Base-by-base conservation (phyloP, 2,888 invertebrate species). In the Timema cristinae region DNA sequence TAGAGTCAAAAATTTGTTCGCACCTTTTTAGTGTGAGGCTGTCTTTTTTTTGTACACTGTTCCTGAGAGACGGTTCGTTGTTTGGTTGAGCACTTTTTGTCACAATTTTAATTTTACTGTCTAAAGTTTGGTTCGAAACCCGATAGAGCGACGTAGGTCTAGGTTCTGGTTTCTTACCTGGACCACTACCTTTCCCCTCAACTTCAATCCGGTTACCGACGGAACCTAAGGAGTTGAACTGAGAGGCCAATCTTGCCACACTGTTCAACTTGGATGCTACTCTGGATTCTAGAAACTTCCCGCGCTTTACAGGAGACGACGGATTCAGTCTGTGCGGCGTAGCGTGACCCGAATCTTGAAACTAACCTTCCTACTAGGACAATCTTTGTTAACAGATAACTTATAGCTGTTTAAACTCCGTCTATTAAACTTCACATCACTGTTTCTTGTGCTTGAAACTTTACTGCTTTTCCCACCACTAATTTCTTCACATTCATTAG, bases 211-310 rank as follows among this genome's bases (percentile, higher is more conserved):
- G 69, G 15, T 71, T 51, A 67, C 54, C 70, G 68, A 85, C 85
- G 69, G 79, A 82, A 74, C 88, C 85, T 78, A 90, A 83, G 79
- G 88, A 87, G 79, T 91, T 90, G 78, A 90, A 91, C 78, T 90
- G 90, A 75, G 87, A 87, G 0, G 91, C 89, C 72, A 91, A 80
- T 79, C 89, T 87, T 67, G 90, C 88, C 52, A 91, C 91, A 80
- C 87, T 86, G 77, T 83, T 89, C 13, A 56, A 68, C 1, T 13
- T 50, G 16, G 32, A 52, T 49, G 6, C 56, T 66, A 13, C 47
- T 11, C 16, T 70, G 66, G 73, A 85, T 83, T 13, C 83, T 81
- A 10, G 84, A 80, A 51, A 81, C 80, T 52, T 83, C 76, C 11
- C 63, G 11, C 63, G 63, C 5, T 32, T 15, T 15, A 75, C 76